Conservation (phyloP, 1,140 invertebrate genomes). For the Rhyzopertha dominica region DNA sequence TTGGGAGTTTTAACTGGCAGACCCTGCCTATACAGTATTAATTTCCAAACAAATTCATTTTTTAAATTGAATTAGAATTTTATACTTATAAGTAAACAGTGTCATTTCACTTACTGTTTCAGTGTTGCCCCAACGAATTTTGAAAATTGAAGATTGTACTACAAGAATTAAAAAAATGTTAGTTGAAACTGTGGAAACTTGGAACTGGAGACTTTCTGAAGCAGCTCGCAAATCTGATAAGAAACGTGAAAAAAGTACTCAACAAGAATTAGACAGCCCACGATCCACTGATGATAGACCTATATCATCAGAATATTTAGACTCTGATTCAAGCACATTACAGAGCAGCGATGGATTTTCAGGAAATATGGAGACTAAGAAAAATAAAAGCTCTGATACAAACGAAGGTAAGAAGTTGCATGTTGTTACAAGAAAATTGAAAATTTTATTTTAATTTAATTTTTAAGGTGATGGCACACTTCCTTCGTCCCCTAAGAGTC, state of each 20-base stretch:
- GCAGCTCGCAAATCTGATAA: slow-evolving; percentile 33
- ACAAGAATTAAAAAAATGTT: slow-evolving; percentile 59
- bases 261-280: slow-evolving; percentile 29
- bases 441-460: slow-evolving; percentile 2
- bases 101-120: no score
- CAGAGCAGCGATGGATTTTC: no score
- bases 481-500: slow-evolving; percentile 42
- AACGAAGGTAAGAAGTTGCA: slow-evolving; percentile 21
- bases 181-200: slow-evolving; percentile 58
- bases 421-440: not conserved
- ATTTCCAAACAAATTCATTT: no score
- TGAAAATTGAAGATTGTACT: slow-evolving; percentile 59
- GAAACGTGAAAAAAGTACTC: slow-evolving; percentile 34
- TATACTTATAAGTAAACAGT: no score
- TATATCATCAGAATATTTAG: not conserved
- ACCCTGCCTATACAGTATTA: no score
- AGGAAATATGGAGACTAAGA: slow-evolving; percentile 24
- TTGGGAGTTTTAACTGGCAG: no score
- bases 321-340: not conserved
- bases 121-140: no score
- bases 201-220: slow-evolving; percentile 58
- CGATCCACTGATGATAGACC: slow-evolving; percentile 10
- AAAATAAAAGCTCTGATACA: slow-evolving; percentile 37
- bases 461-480: slow-evolving; percentile 18
- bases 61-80: no score